Evolutionary conservation across 2,113 vertebrate species (phyloP).

Genomic region (Octodon degus): DNA sequence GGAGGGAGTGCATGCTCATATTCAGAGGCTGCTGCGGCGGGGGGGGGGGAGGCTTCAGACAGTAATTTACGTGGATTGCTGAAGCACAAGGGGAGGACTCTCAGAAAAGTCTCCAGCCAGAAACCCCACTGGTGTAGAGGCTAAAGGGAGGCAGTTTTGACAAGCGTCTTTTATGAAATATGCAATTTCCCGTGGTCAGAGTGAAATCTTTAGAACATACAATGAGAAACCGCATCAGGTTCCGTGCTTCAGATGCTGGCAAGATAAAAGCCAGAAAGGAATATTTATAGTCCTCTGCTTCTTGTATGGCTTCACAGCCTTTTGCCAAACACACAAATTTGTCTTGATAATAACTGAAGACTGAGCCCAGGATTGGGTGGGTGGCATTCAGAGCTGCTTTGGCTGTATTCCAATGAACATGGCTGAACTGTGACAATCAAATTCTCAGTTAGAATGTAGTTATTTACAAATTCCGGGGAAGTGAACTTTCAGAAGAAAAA

Average conservation of each 20-base stretch:
- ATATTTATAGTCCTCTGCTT: background rate
- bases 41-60: background rate
- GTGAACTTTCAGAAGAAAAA: background rate
- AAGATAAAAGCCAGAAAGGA: conserved; percentile 55
- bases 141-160: conserved; percentile 23
- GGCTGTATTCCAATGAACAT: background rate
- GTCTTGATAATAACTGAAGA: conserved; percentile 2
- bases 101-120: background rate
- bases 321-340: conserved; percentile 55
- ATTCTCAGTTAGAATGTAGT: conserved; percentile 25
- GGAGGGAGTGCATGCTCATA: background rate
- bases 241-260: conserved; percentile 64
- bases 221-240: conserved; percentile 48
- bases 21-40: background rate
- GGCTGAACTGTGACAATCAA: background rate
- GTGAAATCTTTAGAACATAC: conserved; percentile 68
- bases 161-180: background rate
- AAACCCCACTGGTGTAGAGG: background rate
- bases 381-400: background rate
- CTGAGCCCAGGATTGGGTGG: background rate
- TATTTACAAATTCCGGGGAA: conserved; percentile 10
- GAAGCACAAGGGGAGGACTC: background rate
- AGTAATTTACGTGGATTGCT: background rate
- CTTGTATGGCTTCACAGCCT: background rate
- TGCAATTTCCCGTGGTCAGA: conserved; percentile 61